Conservation (phyloP, 2,888 invertebrate species). For the Monoplex corrugatus region DNA sequence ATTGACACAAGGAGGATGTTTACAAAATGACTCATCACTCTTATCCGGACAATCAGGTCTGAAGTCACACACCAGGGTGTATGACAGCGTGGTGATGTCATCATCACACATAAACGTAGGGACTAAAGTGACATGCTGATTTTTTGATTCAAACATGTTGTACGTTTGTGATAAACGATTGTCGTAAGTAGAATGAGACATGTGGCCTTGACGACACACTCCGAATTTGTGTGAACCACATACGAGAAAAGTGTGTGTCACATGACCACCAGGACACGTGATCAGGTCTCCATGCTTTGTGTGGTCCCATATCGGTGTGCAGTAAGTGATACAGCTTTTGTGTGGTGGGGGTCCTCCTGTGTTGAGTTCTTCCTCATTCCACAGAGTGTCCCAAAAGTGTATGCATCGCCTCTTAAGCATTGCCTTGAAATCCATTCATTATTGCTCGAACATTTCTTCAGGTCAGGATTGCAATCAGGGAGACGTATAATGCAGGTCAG, state of each 20-base stretch:
- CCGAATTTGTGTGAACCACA: neutral
- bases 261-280: neutral
- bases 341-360: neutral
- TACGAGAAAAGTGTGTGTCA: neutral
- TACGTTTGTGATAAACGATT: neutral
- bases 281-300: neutral
- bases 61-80: constrained; percentile 6
- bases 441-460: neutral
- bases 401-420: neutral
- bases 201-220: neutral
- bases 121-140: neutral
- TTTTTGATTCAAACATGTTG: too few species aligned
- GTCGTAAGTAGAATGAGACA: neutral
- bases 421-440: too few species aligned
- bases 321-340: neutral
- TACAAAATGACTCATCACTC: neutral
- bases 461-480: too few species aligned
- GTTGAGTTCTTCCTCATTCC: neutral
- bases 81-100: neutral
- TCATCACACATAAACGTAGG: neutral
- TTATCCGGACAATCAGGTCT: neutral
- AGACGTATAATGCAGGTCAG: too few species aligned
- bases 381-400: neutral
- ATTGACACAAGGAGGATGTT: neutral
- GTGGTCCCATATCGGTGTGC: neutral